These are phyloP conservation scores for Anthonomus grandis DNA, from an alignment of 1,140 invertebrate species.

Conservation along the genomic window DNA sequence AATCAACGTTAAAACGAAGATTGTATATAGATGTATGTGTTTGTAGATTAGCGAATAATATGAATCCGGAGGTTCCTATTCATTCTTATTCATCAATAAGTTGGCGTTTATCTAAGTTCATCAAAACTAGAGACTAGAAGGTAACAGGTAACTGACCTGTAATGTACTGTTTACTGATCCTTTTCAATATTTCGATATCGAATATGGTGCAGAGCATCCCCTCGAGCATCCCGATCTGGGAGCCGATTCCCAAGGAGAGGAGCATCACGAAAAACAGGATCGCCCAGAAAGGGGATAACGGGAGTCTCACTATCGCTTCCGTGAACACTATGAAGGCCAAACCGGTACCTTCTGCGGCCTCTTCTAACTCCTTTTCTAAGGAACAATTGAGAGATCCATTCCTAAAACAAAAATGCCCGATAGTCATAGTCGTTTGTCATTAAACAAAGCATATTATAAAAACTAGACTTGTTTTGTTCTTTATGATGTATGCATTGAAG, in stretches of 20 bases:
- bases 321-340: conserved; percentile 90
- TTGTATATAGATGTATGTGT: too few relatives aligned
- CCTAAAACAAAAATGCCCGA: background rate
- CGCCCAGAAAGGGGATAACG: conserved; percentile 88
- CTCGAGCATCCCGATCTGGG: conserved; percentile 88
- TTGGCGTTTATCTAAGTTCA: background rate
- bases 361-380: conserved; percentile 65
- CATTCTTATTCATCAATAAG: background rate
- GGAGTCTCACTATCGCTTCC: conserved; percentile 86
- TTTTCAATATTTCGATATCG: conserved; percentile 85
- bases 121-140: background rate
- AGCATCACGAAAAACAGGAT: conserved; percentile 93
- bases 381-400: conserved; percentile 55
- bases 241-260: conserved; percentile 82
- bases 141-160: conserved; percentile 59
- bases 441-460: too few relatives aligned
- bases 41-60: too few relatives aligned
- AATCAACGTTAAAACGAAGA: too few relatives aligned
- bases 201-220: conserved; percentile 92
- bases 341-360: conserved; percentile 92
- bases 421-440: too few relatives aligned
- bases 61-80: background rate
- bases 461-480: too few relatives aligned
- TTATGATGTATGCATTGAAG: too few relatives aligned
- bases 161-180: conserved; percentile 81